Percentiles rank a stretch among this genome's conserved stretches.
phyloP scores from a whole-genome alignment of 2,113 vertebrate species.

The Scatophagus argus region DNA sequence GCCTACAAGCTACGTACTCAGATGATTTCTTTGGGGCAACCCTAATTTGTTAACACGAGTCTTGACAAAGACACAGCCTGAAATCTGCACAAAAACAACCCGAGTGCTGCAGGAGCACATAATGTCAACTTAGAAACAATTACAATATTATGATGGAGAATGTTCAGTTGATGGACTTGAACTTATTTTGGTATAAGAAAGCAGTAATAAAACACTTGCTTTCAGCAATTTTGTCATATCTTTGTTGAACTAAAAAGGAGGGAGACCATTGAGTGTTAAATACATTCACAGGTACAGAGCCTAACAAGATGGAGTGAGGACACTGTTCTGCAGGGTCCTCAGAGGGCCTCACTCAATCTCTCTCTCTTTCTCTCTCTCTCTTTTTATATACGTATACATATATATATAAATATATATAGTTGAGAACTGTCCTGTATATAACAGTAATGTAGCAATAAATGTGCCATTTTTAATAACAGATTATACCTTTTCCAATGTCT shows the following conservation, averaged over 20 bases:
- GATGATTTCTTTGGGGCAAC: slow-evolving; percentile 34
- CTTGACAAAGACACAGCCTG: slow-evolving; percentile 22
- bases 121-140: slow-evolving; percentile 38
- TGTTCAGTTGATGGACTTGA: slow-evolving; percentile 55
- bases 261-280: slow-evolving; percentile 57
- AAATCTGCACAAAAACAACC: slow-evolving; percentile 42
- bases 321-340: slow-evolving; percentile 70
- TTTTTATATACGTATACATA: no score
- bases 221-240: slow-evolving; percentile 62
- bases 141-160: slow-evolving; percentile 50
- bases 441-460: slow-evolving; percentile 98
- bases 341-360: slow-evolving; percentile 82
- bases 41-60: slow-evolving; percentile 42
- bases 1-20: slow-evolving; percentile 38
- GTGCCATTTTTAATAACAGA: slow-evolving; percentile 94
- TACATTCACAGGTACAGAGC: slow-evolving; percentile 68
- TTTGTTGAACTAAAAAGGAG: slow-evolving; percentile 59
- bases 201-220: slow-evolving; percentile 60
- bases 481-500: slow-evolving; percentile 88
- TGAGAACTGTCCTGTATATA: slow-evolving; percentile 94
- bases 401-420: slow-evolving; percentile 88
- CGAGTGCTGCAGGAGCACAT: slow-evolving; percentile 43
- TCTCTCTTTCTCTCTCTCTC: slow-evolving; percentile 63
- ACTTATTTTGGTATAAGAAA: slow-evolving; percentile 59
- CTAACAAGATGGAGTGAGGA: slow-evolving; percentile 75